Evolutionary conservation across 2,113 vertebrate species (phyloP), one percentile per base, ranked within the genome.

Genomic region (Morone saxatilis): DNA sequence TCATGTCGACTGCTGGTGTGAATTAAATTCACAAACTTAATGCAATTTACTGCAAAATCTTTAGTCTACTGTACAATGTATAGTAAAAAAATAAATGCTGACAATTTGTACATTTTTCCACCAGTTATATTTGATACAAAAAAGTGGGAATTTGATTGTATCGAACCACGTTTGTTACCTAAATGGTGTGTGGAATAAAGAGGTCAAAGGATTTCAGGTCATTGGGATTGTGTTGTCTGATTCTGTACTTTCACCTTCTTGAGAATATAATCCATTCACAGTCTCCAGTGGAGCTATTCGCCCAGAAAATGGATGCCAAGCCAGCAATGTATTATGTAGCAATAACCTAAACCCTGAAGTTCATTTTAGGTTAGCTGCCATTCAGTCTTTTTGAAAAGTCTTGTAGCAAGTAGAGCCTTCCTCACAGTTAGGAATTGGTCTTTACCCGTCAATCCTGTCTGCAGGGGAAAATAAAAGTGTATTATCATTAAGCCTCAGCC

Each of bases 31-130:
- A 79, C 51, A 51, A 70, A 59, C n/a, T 17, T 20, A 51, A 73
- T 78, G 67, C 78, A 67, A 54, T 76, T 78, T 36, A 48, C 50
- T 80, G 51, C 62, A 75, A 63, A 66, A 57, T 73, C 71, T 73
- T 74, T 73, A 69, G 47, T 81, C 61, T 89, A 68, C 84, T 89
- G 87, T 83, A 86, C 84, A 86, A 61, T 89, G 83, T 91, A 86
- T 74, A 89, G 65, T 81, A 38, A 85, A 47, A 25, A 25, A 87
- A 85, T 67, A 86, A 76, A 86, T 86, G 48, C 54, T 84, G 57
- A 63, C 6, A n/a, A 79, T 90, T 85, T 95, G 84, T 92, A 91
- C 56, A 88, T 88, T 93, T 86, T 81, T 90, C 71, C 67, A 87
- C 53, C 68, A 41, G 67, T 69, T 90, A 84, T 72, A 86, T 91